phyloP scores from a whole-genome alignment of 2,113 vertebrate genomes.

The Arizona elegans region DNA sequence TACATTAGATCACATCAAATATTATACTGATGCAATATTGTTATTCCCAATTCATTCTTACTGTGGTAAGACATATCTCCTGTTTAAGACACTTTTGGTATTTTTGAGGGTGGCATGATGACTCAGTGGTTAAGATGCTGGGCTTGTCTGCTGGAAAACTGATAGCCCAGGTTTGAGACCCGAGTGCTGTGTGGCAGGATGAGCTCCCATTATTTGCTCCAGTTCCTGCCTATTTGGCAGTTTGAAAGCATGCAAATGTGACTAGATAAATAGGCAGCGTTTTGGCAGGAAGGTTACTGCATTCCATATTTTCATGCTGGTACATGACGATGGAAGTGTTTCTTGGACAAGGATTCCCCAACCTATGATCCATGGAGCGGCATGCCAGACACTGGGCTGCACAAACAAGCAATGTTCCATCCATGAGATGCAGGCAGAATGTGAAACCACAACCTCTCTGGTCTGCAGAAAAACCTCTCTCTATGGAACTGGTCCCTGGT shows the following conservation, averaged over 20 bases:
- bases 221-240: neutral
- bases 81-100: neutral
- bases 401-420: no score
- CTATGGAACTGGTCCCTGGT: no score
- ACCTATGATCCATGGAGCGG: no score
- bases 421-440: no score
- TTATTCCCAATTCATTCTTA: neutral
- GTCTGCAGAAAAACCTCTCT: no score
- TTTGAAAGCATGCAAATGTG: neutral
- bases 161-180: neutral
- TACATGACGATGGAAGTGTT: neutral
- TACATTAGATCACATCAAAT: neutral
- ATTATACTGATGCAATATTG: neutral
- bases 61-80: neutral
- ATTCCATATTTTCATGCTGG: neutral
- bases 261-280: neutral
- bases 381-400: no score
- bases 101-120: neutral
- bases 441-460: no score
- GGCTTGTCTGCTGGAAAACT: neutral
- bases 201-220: neutral
- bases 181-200: rapidly evolving
- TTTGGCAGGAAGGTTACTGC: no score
- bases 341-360: neutral
- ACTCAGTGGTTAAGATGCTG: neutral